These are phyloP conservation scores for Helogale parvula DNA, from an alignment of 2,113 vertebrate species.

Conservation along the genomic window DNA sequence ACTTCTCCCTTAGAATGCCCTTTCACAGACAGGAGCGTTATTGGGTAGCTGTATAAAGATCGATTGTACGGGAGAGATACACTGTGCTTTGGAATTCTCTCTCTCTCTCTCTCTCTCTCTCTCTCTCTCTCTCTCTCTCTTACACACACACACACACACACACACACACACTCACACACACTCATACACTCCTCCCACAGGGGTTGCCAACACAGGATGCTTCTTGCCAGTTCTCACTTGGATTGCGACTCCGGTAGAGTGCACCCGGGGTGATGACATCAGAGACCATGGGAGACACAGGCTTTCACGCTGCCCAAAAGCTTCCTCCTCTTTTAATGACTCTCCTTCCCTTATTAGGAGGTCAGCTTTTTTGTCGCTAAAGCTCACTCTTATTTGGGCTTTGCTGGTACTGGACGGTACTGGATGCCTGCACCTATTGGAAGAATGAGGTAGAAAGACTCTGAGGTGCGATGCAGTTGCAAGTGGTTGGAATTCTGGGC, in stretches of 20 bases:
- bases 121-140: neutral
- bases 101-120: neutral
- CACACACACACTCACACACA: neutral
- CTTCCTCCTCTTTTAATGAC: neutral
- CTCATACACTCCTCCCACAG: neutral
- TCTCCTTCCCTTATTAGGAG: neutral
- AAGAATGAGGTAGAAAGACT: neutral
- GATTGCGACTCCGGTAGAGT: neutral
- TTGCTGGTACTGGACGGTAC: neutral
- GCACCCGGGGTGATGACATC: fast-evolving
- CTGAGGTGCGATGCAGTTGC: neutral
- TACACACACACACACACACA: neutral
- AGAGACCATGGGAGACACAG: fast-evolving
- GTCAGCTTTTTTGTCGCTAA: neutral
- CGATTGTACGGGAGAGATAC: neutral
- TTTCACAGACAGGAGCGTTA: slow-evolving; percentile 72
- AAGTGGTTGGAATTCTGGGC: neutral
- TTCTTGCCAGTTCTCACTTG: neutral
- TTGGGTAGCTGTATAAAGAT: slow-evolving; percentile 66
- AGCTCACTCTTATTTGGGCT: neutral
- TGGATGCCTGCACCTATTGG: neutral
- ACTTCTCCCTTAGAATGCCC: slow-evolving; percentile 60
- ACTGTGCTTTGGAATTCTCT: slow-evolving; percentile 49
- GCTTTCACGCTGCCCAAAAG: neutral
- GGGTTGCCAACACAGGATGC: neutral